Evolutionary conservation across 2,113 vertebrate species (phyloP), one percentile per base, ranked within the genome.

Genomic region (Albula goreensis): DNA sequence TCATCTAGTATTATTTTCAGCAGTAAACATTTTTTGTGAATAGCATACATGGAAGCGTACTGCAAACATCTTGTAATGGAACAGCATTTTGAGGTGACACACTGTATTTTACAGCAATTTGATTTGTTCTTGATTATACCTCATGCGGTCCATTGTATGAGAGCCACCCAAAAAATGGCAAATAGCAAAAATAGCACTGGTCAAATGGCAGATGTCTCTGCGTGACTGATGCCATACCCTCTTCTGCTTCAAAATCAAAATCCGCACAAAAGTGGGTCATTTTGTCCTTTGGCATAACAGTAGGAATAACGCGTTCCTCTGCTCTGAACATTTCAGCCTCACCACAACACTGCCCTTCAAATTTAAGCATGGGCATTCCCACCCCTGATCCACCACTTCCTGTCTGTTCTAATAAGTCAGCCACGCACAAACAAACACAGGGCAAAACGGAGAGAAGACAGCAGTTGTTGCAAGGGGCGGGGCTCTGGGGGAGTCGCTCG

Each of bases 341-440:
- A 31, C 66, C 11, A 6, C 78, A 48, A 79, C 78, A 79, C 49
- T 13, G 12, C 5, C 78, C 53, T 15, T 60, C 13, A 3, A 11
- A 17, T 57, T 50, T 79, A 15, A 49, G 78, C 49, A 19, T 79
- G 2, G 49, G 78, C 13, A 1, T 50, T 50, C 78, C 78, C 78
- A 79, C 41, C 78, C 49, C 78, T 17, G 78, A 79, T 8, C 49
- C 49, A 19, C 48, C 49, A 50, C 78, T 79, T 50, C 49, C 78
- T 79, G 78, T 79, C 78, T 79, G 78, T 49, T 50, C 41, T 1
- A 79, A 79, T 79, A 79, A 79, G 78, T 79, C 49, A 50, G 74
- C 74, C 74, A n/a, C 3, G 41, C 31, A 79, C 78, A 17, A 79
- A 78, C 77, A 78, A 41, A 50, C 78, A 79, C 13, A 48, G 48